Percentiles rank a stretch among this genome's conserved stretches.
Conservation (phyloP, 2,888 invertebrate genomes). For the Cantharis lateralis region DNA sequence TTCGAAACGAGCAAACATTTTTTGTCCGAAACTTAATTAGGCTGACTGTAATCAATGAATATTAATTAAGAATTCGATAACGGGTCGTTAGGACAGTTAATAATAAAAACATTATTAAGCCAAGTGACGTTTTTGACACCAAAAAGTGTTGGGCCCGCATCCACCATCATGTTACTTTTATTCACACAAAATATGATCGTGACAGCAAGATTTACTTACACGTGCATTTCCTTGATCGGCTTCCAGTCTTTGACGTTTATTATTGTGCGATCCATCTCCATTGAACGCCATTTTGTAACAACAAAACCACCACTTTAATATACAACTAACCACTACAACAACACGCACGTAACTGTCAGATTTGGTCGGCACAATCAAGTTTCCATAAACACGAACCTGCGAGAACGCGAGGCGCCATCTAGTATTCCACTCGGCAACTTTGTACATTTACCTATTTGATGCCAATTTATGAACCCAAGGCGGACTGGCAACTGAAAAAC, state of each 20-base stretch:
- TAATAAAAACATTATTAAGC: background rate
- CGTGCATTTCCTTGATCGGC: conserved; percentile 55
- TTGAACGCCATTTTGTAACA: conserved; percentile 73
- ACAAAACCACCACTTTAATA: conserved; percentile 57
- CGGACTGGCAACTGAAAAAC: too few relatives aligned
- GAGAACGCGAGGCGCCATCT: background rate
- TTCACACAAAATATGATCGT: background rate
- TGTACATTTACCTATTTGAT: background rate
- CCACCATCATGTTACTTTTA: background rate
- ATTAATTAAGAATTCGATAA: background rate
- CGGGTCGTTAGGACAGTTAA: background rate
- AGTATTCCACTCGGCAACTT: background rate
- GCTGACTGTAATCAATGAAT: background rate
- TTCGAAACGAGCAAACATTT: background rate
- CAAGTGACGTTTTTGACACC: background rate
- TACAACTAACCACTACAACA: conserved; percentile 46
- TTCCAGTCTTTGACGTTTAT: conserved; percentile 57
- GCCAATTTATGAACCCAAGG: background rate
- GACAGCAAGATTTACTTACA: conserved; percentile 46
- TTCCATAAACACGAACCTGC: background rate
- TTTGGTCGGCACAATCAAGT: conserved; percentile 24
- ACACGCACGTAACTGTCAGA: conserved; percentile 54
- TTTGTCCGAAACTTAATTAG: background rate
- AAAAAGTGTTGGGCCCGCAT: background rate
- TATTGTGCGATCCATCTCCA: conserved; percentile 63